Base-by-base conservation (phyloP, 2,113 vertebrate genomes). In the Dasypus novemcinctus region DNA sequence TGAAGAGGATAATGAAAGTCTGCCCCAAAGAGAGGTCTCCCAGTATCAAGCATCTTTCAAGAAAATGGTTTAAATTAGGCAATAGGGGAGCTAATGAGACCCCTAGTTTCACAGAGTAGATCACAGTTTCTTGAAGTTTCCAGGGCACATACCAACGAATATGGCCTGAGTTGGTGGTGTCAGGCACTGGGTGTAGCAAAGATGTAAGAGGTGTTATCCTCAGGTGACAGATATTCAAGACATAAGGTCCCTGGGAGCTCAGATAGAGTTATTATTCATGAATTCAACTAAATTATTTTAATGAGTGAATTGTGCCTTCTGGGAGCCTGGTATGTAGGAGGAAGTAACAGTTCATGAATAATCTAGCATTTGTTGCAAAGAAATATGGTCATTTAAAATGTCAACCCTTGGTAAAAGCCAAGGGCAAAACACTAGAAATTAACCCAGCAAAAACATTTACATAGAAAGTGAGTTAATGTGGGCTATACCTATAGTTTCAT, bases 301-400 rank as follows among this genome's bases (percentile, higher is more conserved):
- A n/a, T 25, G 21, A 95, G 69, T 72, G 41, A 87, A 88, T 69
- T 54, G 5, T 94, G 71, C 49, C 80, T 90, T 94, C 82, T 81
- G 68, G 46, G 21, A 95, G 41, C n/a, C 68, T 86, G 46, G n/a
- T 61, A 25, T 72, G 54, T 96, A 18, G 76, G 80, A 63, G 33
- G 61, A 54, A 92, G 12, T 64, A 92, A 91, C 61, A 86, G 59
- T 54, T 82, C 20, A 0, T 59, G 43, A 90, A 92, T n/a, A 92
- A 82, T 27, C 57, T 46, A 68, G 12, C 74, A 93, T 78, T 49
- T 93, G 69, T 25, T 91, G 83, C n/a, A 86, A 81, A 81, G 59
- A 91, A 88, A 66, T 66, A 38, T n/a, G 93, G 78, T 75, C 72
- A 88, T 89, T 72, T 71, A 81, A 93, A 91, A 96, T 95, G 33